Base-by-base conservation (phyloP, 1,140 invertebrate species). In the Psix sp. region DNA sequence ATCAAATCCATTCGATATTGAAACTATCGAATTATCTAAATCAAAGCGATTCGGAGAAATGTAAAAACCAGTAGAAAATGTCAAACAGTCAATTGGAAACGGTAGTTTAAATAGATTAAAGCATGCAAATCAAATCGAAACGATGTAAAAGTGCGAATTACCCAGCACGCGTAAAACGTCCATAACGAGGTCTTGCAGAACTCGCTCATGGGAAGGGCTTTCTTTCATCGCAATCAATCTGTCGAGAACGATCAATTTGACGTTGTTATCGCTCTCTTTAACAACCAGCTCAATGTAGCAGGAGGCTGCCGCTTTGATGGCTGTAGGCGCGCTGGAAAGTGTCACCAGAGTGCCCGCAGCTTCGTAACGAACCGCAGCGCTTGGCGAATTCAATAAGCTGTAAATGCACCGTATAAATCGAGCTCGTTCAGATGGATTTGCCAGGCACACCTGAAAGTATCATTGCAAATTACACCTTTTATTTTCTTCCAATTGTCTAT, bases 271-370 rank as follows among this genome's bases (percentile, higher is more conserved):
- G 86, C 96, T 98, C 87, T 99, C 98, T 88, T 99, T 99, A 3
- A 99, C 94, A 66, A 99, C 97, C 62, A 99, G 88, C 81, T 99
- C 98, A 80, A 99, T 99, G 86, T 99, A 99, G 86, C 97, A 98
- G 21, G 93, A 94, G 9, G 98, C 98, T 17, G 98, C 98, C 18
- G 97, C 94, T 90, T 98, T 98, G 66, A 99, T 95, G 5, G 98
- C 98, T 14, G 98, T 97, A 2, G 98, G 98, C 0, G 97, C 97
- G 84, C 91, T 95, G 1, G 97, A 98, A 7, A 99, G 89, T 0
- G 98, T 99, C n/a, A 99, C 95, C n/a, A 99, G 89, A n/a, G 98
- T 99, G 20, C 98, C 98, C 48, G 98, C 98, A 15, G 98, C 96
- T 91, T 99, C 98, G 82, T 99, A 99, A 20, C 98, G 91, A 18